Base-by-base conservation (phyloP, 2,888 invertebrate species). In the Caradrina kadenii region DNA sequence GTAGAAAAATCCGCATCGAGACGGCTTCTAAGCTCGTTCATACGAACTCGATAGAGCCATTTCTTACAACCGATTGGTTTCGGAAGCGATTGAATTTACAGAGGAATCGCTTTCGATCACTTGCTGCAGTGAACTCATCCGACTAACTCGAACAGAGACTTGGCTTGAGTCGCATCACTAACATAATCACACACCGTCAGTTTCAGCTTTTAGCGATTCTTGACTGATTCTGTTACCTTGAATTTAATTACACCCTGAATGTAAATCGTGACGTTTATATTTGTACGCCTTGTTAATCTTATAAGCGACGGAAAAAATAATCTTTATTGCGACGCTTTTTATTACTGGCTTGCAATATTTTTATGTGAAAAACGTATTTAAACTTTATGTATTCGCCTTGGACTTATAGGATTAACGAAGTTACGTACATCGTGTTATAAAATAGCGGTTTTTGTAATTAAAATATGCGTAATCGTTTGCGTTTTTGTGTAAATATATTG, bases 281-380 rank as follows among this genome's bases (percentile, higher is more conserved):
- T 78, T 79, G 85, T 87, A 87, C 76, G 84, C 87, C 91, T 91
- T 89, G 88, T 90, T 88, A 90, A 90, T 90, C 86, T 89, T 89
- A 86, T 90, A 86, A 87, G 84, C 82, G 81, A 83, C 82, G 81
- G 81, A 80, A 84, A 85, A 84, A 80, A 86, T 86, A 71, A 84
- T 86, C 80, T 87, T 86, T 87, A 86, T 83, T 84, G 85, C 83
- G 85, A 86, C 86, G 84, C 78, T 82, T 86, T 88, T 89, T 87
- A 86, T 85, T 86, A 87, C 86, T 75, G 45, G 86, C 89, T 90
- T 89, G 81, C 83, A 84, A 87, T 84, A 78, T 87, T 85, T 86
- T 83, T 59, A 78, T 86, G 79, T 85, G 78, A 79, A 81, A 81
- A 65, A 74, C 48, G 70, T 83, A 82, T 84, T 86, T 81, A 76